These are phyloP conservation scores for Falcaria lacertinaria DNA, from an alignment of 2,888 invertebrate species.

Conservation along the genomic window DNA sequence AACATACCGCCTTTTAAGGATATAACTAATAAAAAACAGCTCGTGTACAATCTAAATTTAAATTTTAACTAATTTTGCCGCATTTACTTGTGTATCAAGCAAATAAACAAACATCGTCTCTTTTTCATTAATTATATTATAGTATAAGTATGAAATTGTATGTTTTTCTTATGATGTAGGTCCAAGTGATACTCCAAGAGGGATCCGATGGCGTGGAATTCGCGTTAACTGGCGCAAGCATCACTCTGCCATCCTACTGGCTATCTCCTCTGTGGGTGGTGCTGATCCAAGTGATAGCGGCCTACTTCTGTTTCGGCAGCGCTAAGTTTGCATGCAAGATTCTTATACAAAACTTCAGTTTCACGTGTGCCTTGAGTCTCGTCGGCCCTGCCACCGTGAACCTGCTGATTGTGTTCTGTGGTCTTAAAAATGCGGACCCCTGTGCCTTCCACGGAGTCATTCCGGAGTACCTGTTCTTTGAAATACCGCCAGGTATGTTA, in stretches of 20 bases:
- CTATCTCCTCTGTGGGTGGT: conserved; percentile 79
- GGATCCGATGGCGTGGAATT: conserved; percentile 56
- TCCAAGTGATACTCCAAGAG: conserved; percentile 61
- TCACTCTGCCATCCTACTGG: conserved; percentile 45
- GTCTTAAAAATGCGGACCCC: conserved; percentile 81
- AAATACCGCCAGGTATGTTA: conserved; percentile 82
- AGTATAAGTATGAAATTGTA: too few species aligned
- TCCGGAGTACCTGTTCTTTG: conserved; percentile 92
- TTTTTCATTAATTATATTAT: too few species aligned
- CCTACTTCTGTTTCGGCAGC: conserved; percentile 83
- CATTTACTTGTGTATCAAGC: too few species aligned
- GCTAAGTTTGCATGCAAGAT: conserved; percentile 93
- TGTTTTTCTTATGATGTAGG: too few species aligned
- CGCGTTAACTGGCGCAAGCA: conserved; percentile 45
- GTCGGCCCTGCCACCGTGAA: conserved; percentile 87
- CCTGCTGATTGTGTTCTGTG: conserved; percentile 83
- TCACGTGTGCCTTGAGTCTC: conserved; percentile 89
- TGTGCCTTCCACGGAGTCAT: conserved; percentile 84
- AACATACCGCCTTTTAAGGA: too few species aligned
- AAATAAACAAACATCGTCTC: too few species aligned
- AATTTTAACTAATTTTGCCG: too few species aligned
- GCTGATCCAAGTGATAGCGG: conserved; percentile 82
- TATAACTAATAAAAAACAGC: too few species aligned
- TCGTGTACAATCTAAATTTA: too few species aligned
- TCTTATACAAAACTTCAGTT: conserved; percentile 92